phyloP scores from a whole-genome alignment of 1,140 invertebrate genomes.

The Rhagoletis pomonella region DNA sequence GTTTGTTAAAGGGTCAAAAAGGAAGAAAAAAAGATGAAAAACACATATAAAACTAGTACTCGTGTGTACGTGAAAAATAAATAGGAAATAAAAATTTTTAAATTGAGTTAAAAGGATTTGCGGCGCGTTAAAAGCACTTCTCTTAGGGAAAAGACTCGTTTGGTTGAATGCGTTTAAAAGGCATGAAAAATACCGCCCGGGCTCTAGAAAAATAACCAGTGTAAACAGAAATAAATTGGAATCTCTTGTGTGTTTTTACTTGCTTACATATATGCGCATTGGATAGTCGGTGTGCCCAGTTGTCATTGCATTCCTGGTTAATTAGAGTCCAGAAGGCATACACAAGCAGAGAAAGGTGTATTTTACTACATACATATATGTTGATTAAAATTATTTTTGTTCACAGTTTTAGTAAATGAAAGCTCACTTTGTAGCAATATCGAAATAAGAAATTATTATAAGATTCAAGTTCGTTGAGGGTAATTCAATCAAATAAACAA shows the following conservation, averaged over 20 bases:
- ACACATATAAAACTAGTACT: neutral
- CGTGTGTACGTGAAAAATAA: neutral
- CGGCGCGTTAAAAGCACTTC: constrained; percentile 1
- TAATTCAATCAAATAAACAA: too few relatives aligned
- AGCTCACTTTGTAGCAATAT: too few relatives aligned
- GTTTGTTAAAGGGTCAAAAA: neutral
- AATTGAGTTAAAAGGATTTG: constrained; percentile 40
- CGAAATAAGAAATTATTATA: too few relatives aligned
- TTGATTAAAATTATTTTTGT: neutral
- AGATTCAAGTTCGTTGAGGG: too few relatives aligned
- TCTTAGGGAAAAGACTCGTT: neutral
- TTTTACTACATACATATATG: too few relatives aligned
- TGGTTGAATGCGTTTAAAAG: constrained; percentile 12
- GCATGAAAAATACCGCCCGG: neutral
- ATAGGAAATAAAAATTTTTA: constrained; percentile 17
- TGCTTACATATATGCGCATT: too few relatives aligned
- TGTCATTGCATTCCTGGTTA: too few relatives aligned
- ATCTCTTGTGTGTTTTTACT: too few relatives aligned
- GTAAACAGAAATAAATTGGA: neutral
- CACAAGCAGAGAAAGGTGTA: too few relatives aligned
- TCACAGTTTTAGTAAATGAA: neutral
- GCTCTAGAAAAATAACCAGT: constrained; percentile 18
- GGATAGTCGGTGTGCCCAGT: too few relatives aligned
- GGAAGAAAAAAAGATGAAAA: neutral
- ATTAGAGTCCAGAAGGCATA: too few relatives aligned